A percentile compares a stretch with the other conserved stretches of the same genome.
These are phyloP conservation scores for Acleris literana DNA, from an alignment of 2,888 invertebrate species.

Conservation along the genomic window DNA sequence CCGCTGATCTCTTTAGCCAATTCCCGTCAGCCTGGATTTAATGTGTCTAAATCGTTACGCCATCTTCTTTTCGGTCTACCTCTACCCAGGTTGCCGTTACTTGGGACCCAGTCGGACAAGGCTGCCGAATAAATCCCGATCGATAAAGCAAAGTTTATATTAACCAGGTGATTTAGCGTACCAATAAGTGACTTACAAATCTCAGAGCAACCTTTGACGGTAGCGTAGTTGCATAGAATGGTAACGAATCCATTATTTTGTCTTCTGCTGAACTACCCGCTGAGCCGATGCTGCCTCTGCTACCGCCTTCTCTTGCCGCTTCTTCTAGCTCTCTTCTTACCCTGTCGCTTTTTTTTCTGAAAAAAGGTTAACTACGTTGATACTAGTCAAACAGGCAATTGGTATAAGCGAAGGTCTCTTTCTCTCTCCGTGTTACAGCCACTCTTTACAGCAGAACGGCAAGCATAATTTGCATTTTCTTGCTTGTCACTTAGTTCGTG, in stretches of 20 bases:
- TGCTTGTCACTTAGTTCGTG: too few species aligned
- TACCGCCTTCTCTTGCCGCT: constrained; percentile 89
- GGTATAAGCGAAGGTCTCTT: not conserved
- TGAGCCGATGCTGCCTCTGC: constrained; percentile 70
- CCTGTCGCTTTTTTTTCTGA: constrained; percentile 93
- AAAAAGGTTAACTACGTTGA: constrained; percentile 50
- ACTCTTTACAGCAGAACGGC: not conserved
- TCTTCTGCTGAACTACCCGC: constrained; percentile 67
- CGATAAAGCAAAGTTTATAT: too few species aligned
- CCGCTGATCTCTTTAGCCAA: too few species aligned
- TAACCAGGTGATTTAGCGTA: too few species aligned
- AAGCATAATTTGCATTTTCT: too few species aligned
- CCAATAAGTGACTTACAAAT: constrained; percentile 86
- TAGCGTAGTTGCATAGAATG: constrained; percentile 78
- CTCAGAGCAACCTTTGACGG: constrained; percentile 88
- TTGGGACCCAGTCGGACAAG: too few species aligned
- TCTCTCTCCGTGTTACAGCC: not conserved
- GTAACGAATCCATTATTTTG: constrained; percentile 70
- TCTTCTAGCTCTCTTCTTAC: constrained; percentile 96
- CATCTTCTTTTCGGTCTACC: not conserved
- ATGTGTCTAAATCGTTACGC: too few species aligned
- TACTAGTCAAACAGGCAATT: not conserved
- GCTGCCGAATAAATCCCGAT: too few species aligned
- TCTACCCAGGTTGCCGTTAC: constrained; percentile 4
- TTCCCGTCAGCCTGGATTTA: too few species aligned